These are phyloP conservation scores for Smithornis capensis DNA, from an alignment of 2,113 vertebrate species.

Conservation along the genomic window DNA sequence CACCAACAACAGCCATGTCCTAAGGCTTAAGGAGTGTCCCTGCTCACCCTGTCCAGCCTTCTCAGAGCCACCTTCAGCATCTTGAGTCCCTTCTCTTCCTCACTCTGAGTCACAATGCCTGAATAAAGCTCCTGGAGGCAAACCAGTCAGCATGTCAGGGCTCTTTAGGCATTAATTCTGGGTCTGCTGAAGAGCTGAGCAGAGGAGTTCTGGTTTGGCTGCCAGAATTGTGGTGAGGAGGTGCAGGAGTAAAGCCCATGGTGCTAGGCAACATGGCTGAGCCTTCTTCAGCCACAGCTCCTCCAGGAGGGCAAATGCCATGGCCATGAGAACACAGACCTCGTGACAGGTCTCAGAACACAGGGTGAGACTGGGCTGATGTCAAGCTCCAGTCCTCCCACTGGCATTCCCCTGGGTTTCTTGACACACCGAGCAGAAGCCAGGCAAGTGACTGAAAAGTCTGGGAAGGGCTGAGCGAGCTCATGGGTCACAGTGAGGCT, in stretches of 20 bases:
- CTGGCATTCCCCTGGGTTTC: background rate
- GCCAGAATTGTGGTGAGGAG: background rate
- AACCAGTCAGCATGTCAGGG: background rate
- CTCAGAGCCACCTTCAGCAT: background rate
- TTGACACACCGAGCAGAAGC: background rate
- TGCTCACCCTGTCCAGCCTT: background rate
- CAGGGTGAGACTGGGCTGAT: conserved; percentile 11
- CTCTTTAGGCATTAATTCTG: background rate
- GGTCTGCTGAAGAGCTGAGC: background rate
- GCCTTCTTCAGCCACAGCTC: background rate
- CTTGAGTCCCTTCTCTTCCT: background rate
- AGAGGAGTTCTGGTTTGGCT: background rate
- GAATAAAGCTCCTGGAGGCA: background rate
- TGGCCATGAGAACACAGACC: background rate
- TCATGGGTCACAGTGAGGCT: background rate
- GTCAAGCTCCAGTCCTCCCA: background rate
- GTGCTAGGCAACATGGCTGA: background rate
- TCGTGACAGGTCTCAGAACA: background rate
- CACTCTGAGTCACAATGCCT: rapidly evolving
- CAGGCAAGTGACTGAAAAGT: background rate
- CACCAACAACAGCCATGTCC: background rate
- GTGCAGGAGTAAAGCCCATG: background rate
- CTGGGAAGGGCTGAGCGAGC: background rate
- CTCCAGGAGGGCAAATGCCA: background rate
- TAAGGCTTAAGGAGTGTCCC: background rate